Conservation (phyloP, 92 coral and sea anemone species). For the Galaxea fascicularis region DNA sequence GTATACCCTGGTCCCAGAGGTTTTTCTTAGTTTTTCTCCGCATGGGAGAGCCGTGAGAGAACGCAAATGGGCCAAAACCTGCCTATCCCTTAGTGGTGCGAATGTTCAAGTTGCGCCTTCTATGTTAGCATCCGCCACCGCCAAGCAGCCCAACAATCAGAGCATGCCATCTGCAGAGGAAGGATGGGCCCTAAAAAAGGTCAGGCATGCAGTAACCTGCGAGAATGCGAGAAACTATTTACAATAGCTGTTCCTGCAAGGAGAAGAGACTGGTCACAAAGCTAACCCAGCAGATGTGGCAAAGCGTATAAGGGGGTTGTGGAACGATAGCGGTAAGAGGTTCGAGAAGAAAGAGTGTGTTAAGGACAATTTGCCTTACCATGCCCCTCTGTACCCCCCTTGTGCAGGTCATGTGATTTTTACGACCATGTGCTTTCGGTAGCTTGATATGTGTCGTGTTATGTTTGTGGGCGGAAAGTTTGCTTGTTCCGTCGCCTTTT, state of each 20-base stretch:
- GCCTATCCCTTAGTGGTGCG: constrained; percentile 11
- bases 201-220: constrained; percentile 17
- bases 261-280: constrained; percentile 55
- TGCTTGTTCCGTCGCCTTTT: too few relatives aligned
- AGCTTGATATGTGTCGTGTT: too few relatives aligned
- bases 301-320: constrained; percentile 35
- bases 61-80: constrained; percentile 48
- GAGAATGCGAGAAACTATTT: constrained; percentile 35
- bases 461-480: too few relatives aligned
- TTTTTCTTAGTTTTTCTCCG: too few relatives aligned
- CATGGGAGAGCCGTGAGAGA: too few relatives aligned
- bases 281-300: constrained; percentile 56
- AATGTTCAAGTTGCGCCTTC: not conserved
- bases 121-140: not conserved
- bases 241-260: constrained; percentile 41
- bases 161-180: constrained; percentile 25
- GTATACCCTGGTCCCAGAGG: too few relatives aligned
- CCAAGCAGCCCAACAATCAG: not conserved
- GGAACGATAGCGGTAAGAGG: constrained; percentile 30
- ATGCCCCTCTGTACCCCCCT: too few relatives aligned
- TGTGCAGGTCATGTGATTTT: too few relatives aligned
- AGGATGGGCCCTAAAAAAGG: constrained; percentile 63
- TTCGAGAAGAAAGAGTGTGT: constrained; percentile 31
- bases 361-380: too few relatives aligned
- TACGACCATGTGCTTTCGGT: too few relatives aligned